These are phyloP conservation scores for Syrmaticus mikado DNA, from an alignment of 2,113 vertebrate species.

Conservation along the genomic window DNA sequence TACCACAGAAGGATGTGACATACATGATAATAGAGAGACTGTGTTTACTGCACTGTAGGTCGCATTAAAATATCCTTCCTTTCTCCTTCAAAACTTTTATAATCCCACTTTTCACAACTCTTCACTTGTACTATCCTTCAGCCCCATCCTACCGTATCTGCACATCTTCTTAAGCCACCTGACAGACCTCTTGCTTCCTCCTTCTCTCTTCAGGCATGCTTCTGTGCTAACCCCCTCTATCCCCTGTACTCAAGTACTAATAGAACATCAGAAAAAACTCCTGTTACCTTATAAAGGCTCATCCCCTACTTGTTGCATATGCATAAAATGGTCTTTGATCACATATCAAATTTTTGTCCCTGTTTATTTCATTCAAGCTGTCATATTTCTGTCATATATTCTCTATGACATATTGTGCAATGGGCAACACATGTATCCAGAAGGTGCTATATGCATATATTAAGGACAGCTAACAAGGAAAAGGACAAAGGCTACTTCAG, in stretches of 20 bases:
- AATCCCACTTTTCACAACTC: background rate
- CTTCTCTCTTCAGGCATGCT: background rate
- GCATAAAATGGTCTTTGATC: background rate
- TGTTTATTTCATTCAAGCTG: background rate
- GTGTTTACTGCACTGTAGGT: slow-evolving; percentile 33
- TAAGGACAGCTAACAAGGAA: background rate
- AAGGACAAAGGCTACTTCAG: slow-evolving; percentile 9
- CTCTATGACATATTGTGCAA: background rate
- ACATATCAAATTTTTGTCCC: background rate
- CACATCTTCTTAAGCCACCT: background rate
- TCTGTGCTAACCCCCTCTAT: background rate
- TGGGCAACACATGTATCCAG: background rate
- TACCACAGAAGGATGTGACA: slow-evolving; percentile 43
- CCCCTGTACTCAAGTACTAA: background rate
- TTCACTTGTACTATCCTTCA: background rate
- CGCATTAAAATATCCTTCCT: background rate
- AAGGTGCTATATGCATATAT: background rate
- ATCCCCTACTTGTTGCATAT: background rate
- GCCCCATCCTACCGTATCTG: background rate
- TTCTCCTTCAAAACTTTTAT: slow-evolving; percentile 33
- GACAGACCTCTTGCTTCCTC: background rate
- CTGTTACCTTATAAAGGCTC: background rate
- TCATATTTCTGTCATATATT: background rate
- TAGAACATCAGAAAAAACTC: background rate
- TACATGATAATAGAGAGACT: background rate